Percentiles rank a stretch among this genome's conserved stretches.
Conservation (phyloP, 2,797 vertebrate species). For the Pangasius macronema region DNA sequence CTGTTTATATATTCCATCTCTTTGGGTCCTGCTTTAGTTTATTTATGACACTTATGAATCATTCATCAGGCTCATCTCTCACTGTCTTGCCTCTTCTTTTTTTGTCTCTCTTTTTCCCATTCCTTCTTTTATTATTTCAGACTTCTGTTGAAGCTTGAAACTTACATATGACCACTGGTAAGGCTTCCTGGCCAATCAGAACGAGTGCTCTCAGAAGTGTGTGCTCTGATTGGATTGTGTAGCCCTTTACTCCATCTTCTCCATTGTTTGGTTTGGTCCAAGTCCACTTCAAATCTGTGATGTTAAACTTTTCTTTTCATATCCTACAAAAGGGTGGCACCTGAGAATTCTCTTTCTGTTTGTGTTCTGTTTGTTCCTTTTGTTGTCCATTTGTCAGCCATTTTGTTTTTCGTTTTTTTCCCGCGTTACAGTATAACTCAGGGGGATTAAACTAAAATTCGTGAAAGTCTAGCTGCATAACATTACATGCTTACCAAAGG, state of each 20-base stretch:
- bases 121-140: conserved; percentile 48
- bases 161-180: conserved; percentile 72
- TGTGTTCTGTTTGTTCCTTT: background rate
- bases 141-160: conserved; percentile 53
- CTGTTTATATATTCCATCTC: conserved; percentile 50
- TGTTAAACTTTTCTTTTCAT: background rate
- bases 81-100: conserved; percentile 40
- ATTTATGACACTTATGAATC: conserved; percentile 55
- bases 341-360: background rate
- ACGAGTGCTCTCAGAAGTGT: conserved; percentile 28
- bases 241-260: background rate
- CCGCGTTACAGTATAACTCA: background rate
- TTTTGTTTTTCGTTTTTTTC: background rate
- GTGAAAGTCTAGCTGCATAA: background rate
- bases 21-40: conserved; percentile 50
- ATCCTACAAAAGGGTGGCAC: background rate
- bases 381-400: background rate
- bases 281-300: background rate
- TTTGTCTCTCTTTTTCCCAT: conserved; percentile 32
- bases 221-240: conserved; percentile 50
- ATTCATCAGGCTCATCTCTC: conserved; percentile 51
- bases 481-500: background rate
- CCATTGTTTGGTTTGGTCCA: background rate
- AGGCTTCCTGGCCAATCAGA: conserved; percentile 66
- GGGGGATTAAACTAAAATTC: background rate